phyloP scores from a whole-genome alignment of 2,113 vertebrate genomes.

The Phyllostomus hastatus region DNA sequence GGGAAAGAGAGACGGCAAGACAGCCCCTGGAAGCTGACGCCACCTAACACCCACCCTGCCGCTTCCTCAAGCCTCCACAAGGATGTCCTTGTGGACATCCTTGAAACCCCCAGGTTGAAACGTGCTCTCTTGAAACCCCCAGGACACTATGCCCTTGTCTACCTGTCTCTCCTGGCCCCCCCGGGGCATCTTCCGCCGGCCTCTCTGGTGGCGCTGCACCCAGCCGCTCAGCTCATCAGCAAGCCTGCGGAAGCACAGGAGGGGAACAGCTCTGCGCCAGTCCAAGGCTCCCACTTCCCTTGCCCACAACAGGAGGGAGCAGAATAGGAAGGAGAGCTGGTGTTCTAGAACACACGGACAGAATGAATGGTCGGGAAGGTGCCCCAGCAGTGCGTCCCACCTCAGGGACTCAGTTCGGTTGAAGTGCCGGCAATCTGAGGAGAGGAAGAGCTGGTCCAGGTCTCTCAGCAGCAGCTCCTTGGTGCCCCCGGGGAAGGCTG shows the following conservation, averaged over 20 bases:
- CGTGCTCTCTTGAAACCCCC: neutral
- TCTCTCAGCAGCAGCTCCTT: constrained; percentile 90
- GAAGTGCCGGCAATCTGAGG: constrained; percentile 91
- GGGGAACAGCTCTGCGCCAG: neutral
- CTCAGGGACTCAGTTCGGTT: constrained; percentile 93
- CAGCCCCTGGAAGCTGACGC: neutral
- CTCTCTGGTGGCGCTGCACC: constrained; percentile 91
- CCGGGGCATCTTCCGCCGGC: constrained; percentile 85
- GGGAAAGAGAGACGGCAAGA: neutral
- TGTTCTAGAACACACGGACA: neutral
- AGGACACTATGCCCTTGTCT: neutral
- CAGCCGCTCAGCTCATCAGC: constrained; percentile 91
- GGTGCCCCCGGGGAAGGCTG: constrained; percentile 83
- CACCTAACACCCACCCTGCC: neutral
- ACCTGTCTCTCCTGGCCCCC: constrained; percentile 87
- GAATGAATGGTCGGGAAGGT: neutral
- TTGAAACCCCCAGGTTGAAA: no score
- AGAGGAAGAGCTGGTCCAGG: constrained; percentile 88
- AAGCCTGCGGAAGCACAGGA: constrained; percentile 77
- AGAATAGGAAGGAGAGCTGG: neutral
- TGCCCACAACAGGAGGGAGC: neutral
- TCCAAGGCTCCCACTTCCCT: neutral
- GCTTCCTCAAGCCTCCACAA: neutral
- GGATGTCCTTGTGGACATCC: no score
- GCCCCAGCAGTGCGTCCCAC: constrained; percentile 62